Conservation (phyloP, 2,797 vertebrate genomes). For the Lepus townsendii region DNA sequence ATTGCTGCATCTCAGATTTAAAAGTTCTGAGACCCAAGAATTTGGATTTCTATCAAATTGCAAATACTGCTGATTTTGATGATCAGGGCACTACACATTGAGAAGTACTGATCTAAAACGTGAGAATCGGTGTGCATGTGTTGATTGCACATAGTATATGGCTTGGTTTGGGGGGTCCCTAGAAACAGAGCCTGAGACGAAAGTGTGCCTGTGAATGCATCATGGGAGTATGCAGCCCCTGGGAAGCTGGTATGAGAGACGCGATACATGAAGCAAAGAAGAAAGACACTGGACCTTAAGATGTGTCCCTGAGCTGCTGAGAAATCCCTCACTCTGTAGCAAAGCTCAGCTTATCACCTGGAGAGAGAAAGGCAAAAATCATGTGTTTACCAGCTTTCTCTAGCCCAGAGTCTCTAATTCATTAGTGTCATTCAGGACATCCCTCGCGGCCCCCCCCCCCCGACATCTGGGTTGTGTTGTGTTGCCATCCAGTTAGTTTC, state of each 20-base stretch:
- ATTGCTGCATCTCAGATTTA: not conserved
- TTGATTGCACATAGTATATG: not conserved
- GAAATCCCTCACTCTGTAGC: not conserved
- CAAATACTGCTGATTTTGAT: no score
- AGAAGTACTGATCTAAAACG: not conserved
- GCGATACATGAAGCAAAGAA: not conserved
- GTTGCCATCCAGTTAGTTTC: not conserved
- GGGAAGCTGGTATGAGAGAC: not conserved
- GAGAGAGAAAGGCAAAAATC: not conserved
- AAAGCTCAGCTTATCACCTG: not conserved
- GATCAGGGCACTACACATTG: not conserved
- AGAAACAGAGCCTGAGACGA: not conserved
- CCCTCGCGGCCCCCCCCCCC: no score
- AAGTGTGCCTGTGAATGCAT: not conserved
- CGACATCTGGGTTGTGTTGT: not conserved
- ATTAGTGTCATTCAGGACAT: no score
- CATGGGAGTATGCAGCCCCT: not conserved
- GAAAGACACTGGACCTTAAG: not conserved
- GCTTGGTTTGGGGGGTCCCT: not conserved
- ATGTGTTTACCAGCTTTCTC: not conserved
- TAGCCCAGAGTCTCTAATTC: not conserved
- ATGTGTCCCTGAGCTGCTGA: not conserved
- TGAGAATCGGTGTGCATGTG: not conserved
- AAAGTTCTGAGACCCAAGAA: not conserved
- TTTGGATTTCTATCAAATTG: not conserved